Evolutionary conservation across 2,113 vertebrate species (phyloP).

Genomic region (Siniperca chuatsi): DNA sequence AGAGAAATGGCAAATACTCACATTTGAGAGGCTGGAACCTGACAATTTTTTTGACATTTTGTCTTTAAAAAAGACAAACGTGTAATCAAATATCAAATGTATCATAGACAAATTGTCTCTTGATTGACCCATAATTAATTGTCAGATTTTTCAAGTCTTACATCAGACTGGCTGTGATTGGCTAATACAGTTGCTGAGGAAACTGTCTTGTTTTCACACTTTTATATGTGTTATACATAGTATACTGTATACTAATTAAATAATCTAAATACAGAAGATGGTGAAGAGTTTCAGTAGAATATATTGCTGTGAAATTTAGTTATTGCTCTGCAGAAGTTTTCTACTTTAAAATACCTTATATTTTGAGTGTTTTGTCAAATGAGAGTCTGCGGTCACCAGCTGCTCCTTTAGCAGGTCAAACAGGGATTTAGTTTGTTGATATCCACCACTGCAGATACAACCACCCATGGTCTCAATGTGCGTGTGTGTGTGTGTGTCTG

Average conservation of each 20-base stretch:
- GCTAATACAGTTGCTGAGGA: no score
- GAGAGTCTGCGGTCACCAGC: conserved; percentile 26
- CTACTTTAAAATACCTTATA: background rate
- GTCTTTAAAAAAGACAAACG: no score
- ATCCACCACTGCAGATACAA: conserved; percentile 27
- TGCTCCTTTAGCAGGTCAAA: conserved; percentile 55
- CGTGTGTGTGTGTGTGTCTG: conserved; percentile 36
- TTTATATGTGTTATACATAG: no score
- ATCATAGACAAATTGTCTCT: no score
- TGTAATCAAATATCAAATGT: no score
- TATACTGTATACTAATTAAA: background rate
- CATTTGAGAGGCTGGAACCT: no score
- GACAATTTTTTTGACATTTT: no score
- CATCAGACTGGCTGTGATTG: no score
- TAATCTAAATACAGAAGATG: background rate
- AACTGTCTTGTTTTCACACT: no score
- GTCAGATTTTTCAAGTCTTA: background rate
- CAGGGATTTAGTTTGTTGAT: conserved; percentile 54
- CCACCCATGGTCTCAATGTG: conserved; percentile 13
- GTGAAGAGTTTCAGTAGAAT: background rate
- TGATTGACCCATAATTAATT: background rate
- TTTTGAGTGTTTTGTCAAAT: background rate
- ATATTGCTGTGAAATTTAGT: background rate
- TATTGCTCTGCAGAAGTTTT: no score
- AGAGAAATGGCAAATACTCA: background rate